Base-by-base conservation (phyloP, 2,797 vertebrate species). In the Falco concolor region DNA sequence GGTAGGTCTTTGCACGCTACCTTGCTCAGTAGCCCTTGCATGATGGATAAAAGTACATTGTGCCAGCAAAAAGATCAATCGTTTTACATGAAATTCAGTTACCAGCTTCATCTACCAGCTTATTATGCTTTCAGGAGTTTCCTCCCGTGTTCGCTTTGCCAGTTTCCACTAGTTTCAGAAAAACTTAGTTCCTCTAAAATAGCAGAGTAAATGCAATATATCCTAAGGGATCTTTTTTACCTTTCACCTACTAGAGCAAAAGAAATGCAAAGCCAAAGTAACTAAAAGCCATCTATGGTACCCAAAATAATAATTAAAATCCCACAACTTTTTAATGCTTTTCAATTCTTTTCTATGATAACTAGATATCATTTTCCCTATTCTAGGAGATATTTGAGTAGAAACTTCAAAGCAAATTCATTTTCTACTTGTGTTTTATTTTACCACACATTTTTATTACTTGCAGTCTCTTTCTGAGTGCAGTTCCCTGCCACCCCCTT, bases 141-240 rank as follows among this genome's bases (percentile, higher is more conserved):
- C 34, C 25, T 90, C 61, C 52, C 19, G 2, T 84, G 83, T 68
- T 83, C 70, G 44, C 42, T 91, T 91, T 85, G 81, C 88, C 91
- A 93, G 68, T 95, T 96, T 93, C 74, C 91, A 91, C 57, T 83
- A 82, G 60, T 79, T 94, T 91, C 72, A 70, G 72, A 91, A 83
- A 81, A 87, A n/a, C 54, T 92, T 59, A 38, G 67, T 59, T 87
- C 57, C 70, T 90, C 54, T 57, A 44, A 89, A 84, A 74, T 16
- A 65, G 52, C 70, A 72, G 59, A 91, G 45, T 56, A 93, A 90
- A 95, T 68, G 36, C 38, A 63, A 45, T 52, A 38, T 38, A 10
- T 78, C 78, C 79, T 84, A 40, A 65, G 70, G 76, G 84, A 73
- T 67, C 44, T 90, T 8, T 40, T 79, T 60, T 64, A 69, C 73